Percentiles rank a stretch among this genome's conserved stretches.
phyloP scores from a whole-genome alignment of 2,888 invertebrate genomes.

The Patella depressa region DNA sequence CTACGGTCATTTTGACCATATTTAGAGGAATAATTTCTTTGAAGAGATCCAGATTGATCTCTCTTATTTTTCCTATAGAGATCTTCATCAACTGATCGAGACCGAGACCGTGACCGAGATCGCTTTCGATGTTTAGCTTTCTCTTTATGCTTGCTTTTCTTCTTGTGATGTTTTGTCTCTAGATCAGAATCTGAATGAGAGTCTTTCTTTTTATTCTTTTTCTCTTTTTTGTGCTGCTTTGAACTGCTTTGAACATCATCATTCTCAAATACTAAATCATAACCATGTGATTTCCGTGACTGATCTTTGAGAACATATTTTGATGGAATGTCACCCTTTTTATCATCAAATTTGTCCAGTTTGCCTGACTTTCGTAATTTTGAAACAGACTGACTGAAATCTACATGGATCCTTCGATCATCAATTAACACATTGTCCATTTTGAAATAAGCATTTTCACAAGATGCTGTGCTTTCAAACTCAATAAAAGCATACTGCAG shows the following conservation, averaged over 20 bases:
- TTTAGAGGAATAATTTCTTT: neutral
- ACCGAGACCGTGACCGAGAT: slow-evolving; percentile 4
- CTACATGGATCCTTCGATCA: slow-evolving; percentile 98
- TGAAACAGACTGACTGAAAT: slow-evolving; percentile 98
- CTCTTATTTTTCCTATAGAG: slow-evolving; percentile 13
- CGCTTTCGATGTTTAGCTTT: neutral
- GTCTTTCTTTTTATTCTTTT: slow-evolving; percentile 30
- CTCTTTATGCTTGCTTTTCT: neutral
- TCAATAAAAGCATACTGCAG: slow-evolving; percentile 99
- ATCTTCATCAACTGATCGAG: neutral
- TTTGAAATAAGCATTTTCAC: slow-evolving; percentile 98
- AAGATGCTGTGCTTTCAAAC: slow-evolving; percentile 82
- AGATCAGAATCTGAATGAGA: slow-evolving; percentile 27
- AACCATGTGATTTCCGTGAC: slow-evolving; percentile 48
- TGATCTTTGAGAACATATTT: slow-evolving; percentile 54
- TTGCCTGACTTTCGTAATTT: neutral
- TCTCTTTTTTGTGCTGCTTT: slow-evolving; percentile 42
- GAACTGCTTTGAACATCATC: slow-evolving; percentile 36
- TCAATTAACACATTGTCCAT: slow-evolving; percentile 99
- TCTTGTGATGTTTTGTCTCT: slow-evolving; percentile 24
- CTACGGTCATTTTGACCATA: slow-evolving; percentile 1
- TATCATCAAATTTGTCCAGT: slow-evolving; percentile 32
- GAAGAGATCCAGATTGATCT: slow-evolving; percentile 28
- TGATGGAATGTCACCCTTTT: slow-evolving; percentile 38
- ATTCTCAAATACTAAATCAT: slow-evolving; percentile 59